Percentiles rank a stretch among this genome's conserved stretches.
Evolutionary conservation across 2,113 vertebrate genomes (phyloP).

Genomic region (Cavia porcellus): DNA sequence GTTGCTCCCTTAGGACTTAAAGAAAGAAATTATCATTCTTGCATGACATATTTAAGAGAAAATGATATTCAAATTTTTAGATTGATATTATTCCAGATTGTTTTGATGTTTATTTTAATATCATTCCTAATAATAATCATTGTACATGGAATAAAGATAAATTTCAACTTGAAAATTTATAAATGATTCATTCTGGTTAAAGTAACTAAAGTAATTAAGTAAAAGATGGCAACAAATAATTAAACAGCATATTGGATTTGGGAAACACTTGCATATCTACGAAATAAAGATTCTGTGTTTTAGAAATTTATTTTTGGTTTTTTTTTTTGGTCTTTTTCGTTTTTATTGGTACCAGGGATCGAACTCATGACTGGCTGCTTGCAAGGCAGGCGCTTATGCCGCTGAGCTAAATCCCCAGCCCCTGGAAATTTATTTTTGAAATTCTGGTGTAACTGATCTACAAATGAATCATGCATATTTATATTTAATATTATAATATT

Average conservation of each 20-base stretch:
- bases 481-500: background rate
- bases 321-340: no score
- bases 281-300: background rate
- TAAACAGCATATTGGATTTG: background rate
- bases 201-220: constrained; percentile 3
- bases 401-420: no score
- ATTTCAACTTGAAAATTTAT: background rate
- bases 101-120: background rate
- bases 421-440: background rate
- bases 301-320: no score
- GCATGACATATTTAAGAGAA: background rate
- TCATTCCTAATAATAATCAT: background rate
- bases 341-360: no score
- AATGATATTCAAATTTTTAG: background rate
- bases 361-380: no score
- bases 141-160: background rate
- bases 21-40: background rate
- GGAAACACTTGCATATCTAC: background rate
- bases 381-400: no score
- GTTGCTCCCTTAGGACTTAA: background rate
- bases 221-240: background rate
- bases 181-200: background rate
- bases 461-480: background rate
- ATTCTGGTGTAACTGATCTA: background rate
- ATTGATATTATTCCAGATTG: background rate